These are phyloP conservation scores for Eonycteris spelaea DNA, from an alignment of 2,113 vertebrate species.

Conservation along the genomic window DNA sequence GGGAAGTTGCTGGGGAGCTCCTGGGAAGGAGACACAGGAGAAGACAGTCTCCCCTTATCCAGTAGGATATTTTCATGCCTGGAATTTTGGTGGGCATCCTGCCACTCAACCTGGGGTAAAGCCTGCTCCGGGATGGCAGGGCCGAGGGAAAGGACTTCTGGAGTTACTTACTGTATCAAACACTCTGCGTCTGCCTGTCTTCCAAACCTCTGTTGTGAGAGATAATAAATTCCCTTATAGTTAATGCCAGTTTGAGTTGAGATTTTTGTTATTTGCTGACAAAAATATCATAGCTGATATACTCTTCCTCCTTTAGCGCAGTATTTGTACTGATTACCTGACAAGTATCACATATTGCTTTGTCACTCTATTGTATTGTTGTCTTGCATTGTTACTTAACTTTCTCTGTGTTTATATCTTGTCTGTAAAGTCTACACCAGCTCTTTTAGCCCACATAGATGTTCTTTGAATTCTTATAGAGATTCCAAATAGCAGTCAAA, in stretches of 20 bases:
- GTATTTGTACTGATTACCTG: neutral
- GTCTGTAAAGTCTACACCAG: neutral
- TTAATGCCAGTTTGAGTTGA: neutral
- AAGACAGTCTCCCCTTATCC: neutral
- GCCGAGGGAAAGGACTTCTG: neutral
- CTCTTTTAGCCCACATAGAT: neutral
- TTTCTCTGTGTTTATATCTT: slow-evolving; percentile 28
- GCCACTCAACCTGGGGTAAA: neutral
- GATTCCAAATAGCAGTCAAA: neutral
- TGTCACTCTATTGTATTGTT: neutral
- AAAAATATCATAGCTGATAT: neutral
- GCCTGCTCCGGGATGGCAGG: neutral
- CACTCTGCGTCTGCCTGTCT: neutral
- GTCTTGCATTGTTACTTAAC: slow-evolving; percentile 14
- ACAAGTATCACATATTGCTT: neutral
- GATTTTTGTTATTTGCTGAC: slow-evolving; percentile 24
- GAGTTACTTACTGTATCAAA: neutral
- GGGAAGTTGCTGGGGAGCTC: neutral
- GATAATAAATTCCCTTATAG: neutral
- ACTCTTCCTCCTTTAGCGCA: neutral
- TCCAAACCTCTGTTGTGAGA: neutral
- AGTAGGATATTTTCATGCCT: neutral
- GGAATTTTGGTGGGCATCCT: neutral
- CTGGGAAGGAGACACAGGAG: neutral
- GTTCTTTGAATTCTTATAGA: neutral